Percentiles rank a stretch among this genome's conserved stretches.
These are phyloP conservation scores for Phalloptychus januarius DNA, from an alignment of 2,797 vertebrate species.

Conservation along the genomic window DNA sequence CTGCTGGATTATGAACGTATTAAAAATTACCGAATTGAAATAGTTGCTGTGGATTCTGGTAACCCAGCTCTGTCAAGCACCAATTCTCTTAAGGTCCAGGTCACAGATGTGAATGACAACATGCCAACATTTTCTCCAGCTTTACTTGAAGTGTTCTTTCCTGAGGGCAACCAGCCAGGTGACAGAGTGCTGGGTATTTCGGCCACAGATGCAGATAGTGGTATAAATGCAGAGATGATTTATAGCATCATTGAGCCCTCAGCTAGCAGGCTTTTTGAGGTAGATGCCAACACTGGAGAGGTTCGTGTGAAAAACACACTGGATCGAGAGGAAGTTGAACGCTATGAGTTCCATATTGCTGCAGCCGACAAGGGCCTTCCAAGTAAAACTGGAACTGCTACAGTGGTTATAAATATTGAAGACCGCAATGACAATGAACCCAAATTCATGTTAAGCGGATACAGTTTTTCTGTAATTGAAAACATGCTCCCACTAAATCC, in stretches of 20 bases:
- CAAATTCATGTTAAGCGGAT: conserved; percentile 94
- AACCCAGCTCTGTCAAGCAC: conserved; percentile 96
- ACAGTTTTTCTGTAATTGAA: conserved; percentile 96
- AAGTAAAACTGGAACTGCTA: conserved; percentile 92
- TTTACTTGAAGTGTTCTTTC: conserved; percentile 87
- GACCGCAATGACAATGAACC: conserved; percentile 99
- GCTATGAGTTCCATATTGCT: conserved; percentile 90
- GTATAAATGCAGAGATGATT: conserved; percentile 90
- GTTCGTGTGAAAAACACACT: conserved; percentile 89
- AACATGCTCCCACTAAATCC: conserved; percentile 95
- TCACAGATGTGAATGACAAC: conserved; percentile 95
- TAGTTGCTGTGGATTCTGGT: conserved; percentile 95
- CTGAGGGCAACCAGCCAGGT: conserved; percentile 90
- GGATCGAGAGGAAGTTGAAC: conserved; percentile 90
- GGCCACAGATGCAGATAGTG: conserved; percentile 92
- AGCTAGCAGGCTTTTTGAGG: conserved; percentile 86
- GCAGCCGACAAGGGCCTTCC: conserved; percentile 93
- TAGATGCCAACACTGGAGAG: conserved; percentile 87
- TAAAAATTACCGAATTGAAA: conserved; percentile 94
- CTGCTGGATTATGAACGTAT: conserved; percentile 91
- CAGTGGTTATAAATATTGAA: conserved; percentile 89
- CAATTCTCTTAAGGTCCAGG: conserved; percentile 95
- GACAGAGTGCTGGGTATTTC: conserved; percentile 87
- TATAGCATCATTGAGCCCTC: conserved; percentile 88
- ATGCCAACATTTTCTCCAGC: conserved; percentile 89